Evolutionary conservation across 2,888 invertebrate genomes (phyloP), one percentile per base, ranked within the genome.

Genomic region (Sphecodes monilicornis): DNA sequence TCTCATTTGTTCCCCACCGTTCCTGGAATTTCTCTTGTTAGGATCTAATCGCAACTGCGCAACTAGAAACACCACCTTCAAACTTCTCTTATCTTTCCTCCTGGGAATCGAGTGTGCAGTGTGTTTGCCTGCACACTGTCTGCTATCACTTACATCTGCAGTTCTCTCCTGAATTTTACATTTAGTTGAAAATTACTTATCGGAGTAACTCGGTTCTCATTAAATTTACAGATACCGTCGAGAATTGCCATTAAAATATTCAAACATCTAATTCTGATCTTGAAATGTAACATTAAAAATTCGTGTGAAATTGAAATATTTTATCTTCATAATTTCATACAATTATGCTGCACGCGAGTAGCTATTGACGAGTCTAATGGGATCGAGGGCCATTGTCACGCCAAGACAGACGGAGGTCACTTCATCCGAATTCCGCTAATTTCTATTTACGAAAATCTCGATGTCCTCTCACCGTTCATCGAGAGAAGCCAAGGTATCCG

Each of bases 401-500:
- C 13, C 5, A 26, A 57, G 57, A 16, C 57, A 11, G 13, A 5
- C 26, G 26, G 26, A 57, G 57, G 13, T 26, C 26, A 26, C 13
- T 13, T 13, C 26, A 57, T 57, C 5, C 26, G 26, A 57, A 57
- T 64, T 32, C 64, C 64, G 10, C 16, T 18, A 18, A 66, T 66
- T 66, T 66, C 36, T 66, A 32, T 36, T 36, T 66, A n/a, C 36
- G 66, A 36, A 36, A 22, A 66, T 72, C 43, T 50, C 50, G 71
- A 36, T 22, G 36, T 4, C 36, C 64, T 50, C 50, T 50, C 50
- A 50, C n/a, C 50, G 50, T 50, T 50, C 22, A 50, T n/a, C n/a
- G 41, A 36, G 36, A 10, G 36, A 32, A 3, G 22, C 10, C 36
- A 18, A 36, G 36, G 66, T 22, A 66, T 75, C 69, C 39, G 39